Evolutionary conservation across 2,113 vertebrate genomes (phyloP).

Genomic region (Rhea pennata): DNA sequence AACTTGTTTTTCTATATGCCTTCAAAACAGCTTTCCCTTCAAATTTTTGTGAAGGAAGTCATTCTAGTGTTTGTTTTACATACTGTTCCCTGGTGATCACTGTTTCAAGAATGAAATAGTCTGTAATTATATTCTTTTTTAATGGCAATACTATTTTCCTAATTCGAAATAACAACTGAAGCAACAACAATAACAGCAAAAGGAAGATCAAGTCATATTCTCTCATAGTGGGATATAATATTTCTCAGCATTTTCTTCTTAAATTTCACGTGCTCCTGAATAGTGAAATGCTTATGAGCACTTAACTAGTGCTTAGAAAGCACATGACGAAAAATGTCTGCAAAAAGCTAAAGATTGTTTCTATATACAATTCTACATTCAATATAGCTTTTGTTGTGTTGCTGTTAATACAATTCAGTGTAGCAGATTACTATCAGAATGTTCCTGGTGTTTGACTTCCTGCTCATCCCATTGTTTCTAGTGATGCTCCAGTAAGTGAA

Average conservation of each 20-base stretch:
- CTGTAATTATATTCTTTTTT: neutral
- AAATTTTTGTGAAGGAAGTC: neutral
- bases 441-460: neutral
- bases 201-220: neutral
- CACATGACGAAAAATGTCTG: neutral
- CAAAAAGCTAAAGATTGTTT: neutral
- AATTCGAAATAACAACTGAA: neutral
- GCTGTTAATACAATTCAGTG: neutral
- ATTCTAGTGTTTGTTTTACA: neutral
- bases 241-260: neutral
- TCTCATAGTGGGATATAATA: neutral
- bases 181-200: neutral
- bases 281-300: neutral
- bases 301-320: neutral
- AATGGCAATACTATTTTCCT: neutral
- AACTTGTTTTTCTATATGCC: neutral
- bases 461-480: slow-evolving; percentile 63
- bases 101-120: neutral
- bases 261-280: neutral
- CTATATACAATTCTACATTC: neutral
- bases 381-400: neutral
- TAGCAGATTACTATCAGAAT: neutral
- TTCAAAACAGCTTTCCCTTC: neutral
- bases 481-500: slow-evolving; percentile 98
- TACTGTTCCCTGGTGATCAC: neutral